phyloP scores from a whole-genome alignment of 1,140 invertebrate species.

The Neodiprion fabricii region DNA sequence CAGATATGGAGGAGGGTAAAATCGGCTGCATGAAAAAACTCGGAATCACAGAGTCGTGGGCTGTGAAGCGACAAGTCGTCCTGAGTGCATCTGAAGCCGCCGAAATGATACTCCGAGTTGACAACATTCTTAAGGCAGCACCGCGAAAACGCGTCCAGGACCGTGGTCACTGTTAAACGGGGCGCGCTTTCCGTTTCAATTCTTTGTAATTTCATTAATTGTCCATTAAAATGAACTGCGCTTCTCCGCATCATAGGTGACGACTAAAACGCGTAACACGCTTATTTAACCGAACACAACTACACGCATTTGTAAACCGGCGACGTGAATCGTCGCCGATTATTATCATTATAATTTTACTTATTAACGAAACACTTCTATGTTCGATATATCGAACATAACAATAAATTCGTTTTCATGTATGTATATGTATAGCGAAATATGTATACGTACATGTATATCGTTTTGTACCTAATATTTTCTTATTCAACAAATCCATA shows the following conservation, averaged over 20 bases:
- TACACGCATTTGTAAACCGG: neutral
- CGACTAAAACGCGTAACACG: neutral
- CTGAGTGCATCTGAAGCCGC: constrained; percentile 96
- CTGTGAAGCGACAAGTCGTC: constrained; percentile 95
- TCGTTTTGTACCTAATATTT: neutral
- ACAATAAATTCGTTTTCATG: neutral
- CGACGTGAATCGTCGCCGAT: neutral
- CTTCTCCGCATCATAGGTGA: neutral
- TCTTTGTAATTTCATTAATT: neutral
- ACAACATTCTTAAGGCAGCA: constrained; percentile 95
- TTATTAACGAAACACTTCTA: neutral
- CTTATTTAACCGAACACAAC: neutral
- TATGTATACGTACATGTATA: neutral
- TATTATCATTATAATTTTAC: neutral
- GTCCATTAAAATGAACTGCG: neutral
- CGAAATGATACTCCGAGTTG: constrained; percentile 98
- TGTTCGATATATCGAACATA: neutral
- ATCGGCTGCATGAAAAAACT: constrained; percentile 87
- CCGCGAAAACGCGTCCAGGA: constrained; percentile 91
- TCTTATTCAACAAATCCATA: neutral
- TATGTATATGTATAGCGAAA: neutral
- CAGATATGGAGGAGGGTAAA: constrained; percentile 88
- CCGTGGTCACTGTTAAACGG: constrained; percentile 82
- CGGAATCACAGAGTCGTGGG: constrained; percentile 96
- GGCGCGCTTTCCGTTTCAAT: neutral